These are phyloP conservation scores for Globia sparganii DNA, from an alignment of 2,888 invertebrate species.

Conservation along the genomic window DNA sequence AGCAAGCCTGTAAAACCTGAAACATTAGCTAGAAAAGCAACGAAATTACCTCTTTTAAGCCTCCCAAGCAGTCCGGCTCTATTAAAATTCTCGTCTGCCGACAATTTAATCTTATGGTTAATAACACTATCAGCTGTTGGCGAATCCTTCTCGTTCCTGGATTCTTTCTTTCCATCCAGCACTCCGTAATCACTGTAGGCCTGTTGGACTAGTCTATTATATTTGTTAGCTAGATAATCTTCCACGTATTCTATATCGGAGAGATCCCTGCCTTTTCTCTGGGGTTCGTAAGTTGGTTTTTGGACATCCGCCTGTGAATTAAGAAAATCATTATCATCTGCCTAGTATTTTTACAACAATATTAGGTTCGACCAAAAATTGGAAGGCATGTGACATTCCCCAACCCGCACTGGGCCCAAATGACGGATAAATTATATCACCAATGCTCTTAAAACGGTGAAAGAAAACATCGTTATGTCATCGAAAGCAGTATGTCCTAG, in stretches of 20 bases:
- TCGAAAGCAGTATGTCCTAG: too few relatives aligned
- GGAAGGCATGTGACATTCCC: too few relatives aligned
- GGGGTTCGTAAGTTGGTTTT: slow-evolving; percentile 57
- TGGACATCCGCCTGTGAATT: slow-evolving; percentile 5
- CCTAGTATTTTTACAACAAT: background rate
- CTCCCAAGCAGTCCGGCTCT: slow-evolving; percentile 58
- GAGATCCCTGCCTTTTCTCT: slow-evolving; percentile 62
- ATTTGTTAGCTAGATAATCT: slow-evolving; percentile 77
- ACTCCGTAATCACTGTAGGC: slow-evolving; percentile 88
- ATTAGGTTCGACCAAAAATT: background rate
- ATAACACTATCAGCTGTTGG: slow-evolving; percentile 45
- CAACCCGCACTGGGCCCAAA: too few relatives aligned
- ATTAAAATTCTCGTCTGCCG: slow-evolving; percentile 49
- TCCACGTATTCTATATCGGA: slow-evolving; percentile 80
- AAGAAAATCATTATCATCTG: background rate
- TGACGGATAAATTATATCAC: too few relatives aligned
- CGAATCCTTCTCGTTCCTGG: slow-evolving; percentile 67
- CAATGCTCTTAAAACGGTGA: too few relatives aligned
- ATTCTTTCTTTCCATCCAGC: slow-evolving; percentile 75
- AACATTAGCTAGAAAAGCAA: background rate
- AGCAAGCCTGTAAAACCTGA: background rate
- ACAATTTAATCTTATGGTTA: slow-evolving; percentile 64
- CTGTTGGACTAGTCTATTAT: slow-evolving; percentile 75
- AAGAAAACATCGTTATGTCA: too few relatives aligned
- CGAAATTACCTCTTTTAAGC: slow-evolving; percentile 65